Percentiles rank a stretch among this genome's conserved stretches.
Conservation (phyloP, 2,888 invertebrate species). For the Stenotaenia linearis region DNA sequence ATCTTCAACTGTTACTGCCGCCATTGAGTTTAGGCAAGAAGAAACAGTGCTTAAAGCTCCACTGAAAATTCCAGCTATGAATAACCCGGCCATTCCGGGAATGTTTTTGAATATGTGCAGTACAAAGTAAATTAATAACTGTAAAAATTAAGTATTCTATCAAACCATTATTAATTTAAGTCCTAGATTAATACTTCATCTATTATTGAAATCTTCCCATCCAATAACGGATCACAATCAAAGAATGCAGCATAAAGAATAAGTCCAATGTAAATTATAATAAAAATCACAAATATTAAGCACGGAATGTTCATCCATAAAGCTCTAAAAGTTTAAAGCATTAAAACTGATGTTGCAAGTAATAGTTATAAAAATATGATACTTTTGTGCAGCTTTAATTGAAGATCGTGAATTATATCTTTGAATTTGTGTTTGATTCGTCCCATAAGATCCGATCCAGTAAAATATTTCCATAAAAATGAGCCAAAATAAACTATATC, state of each 20-base stretch:
- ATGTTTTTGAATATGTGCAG: constrained; percentile 70
- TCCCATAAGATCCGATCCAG: no score
- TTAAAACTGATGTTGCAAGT: no score
- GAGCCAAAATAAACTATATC: neutral
- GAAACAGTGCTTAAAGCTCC: constrained; percentile 93
- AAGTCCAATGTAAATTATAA: constrained; percentile 3
- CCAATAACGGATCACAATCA: neutral
- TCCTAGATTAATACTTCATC: neutral
- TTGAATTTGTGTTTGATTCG: no score
- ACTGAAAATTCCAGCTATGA: constrained; percentile 91
- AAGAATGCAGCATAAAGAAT: neutral
- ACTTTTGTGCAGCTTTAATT: no score
- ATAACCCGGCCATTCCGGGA: constrained; percentile 79
- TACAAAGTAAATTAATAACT: constrained; percentile 82
- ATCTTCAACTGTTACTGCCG: constrained; percentile 86
- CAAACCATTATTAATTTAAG: no score
- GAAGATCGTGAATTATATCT: no score
- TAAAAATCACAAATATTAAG: neutral
- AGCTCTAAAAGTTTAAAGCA: neutral
- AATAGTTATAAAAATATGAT: no score
- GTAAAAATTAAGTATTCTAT: constrained; percentile 43
- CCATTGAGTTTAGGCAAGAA: constrained; percentile 83
- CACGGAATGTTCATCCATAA: neutral
- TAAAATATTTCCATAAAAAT: neutral
- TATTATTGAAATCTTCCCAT: neutral